Base-by-base conservation (phyloP, 2,888 invertebrate species). In the Parasteatoda lunata region DNA sequence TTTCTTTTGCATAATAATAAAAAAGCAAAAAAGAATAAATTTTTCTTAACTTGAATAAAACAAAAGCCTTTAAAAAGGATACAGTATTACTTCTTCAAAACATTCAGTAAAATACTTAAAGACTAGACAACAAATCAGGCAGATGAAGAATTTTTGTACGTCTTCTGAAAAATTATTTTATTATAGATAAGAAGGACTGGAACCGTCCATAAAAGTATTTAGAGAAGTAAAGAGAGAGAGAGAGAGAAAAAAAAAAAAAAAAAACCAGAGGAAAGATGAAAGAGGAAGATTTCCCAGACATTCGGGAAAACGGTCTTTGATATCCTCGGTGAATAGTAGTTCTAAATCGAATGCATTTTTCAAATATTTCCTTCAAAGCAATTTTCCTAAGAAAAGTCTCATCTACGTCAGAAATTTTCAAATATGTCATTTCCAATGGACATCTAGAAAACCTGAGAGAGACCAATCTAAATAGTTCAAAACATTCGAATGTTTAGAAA, bases 261-360 rank as follows among this genome's bases (percentile, higher is more conserved):
- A 54, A 11, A 54, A 11, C 7, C 7, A 54, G 11, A 7, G 54
- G 11, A 54, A 54, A 11, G 11, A 54, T 30, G 30, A 30, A 30
- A 30, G 30, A 30, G 30, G 30, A 30, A 30, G 59, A 59, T 59
- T 13, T 13, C 59, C n/a, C 59, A 59, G 59, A 59, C 9, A 59
- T 59, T 59, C 59, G 59, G n/a, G n/a, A 7, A 59, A 13, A 59
- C 59, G 59, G 30, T 59, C n/a, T 59, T 59, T n/a, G 59, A 59
- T 59, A n/a, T 59, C 59, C 59, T 13, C 30, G 6, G 4, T n/a
- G n/a, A 59, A 59, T 59, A 9, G 9, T 59, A 59, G n/a, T 9
- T 4, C 59, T 59, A 59, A 59, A 59, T 59, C 59, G 59, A 59
- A 59, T n/a, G n/a, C 59, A 59, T 59, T 59, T 59, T n/a, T 59